Base-by-base conservation (phyloP, 2,888 invertebrate species). In the Eurytoma adleriae region DNA sequence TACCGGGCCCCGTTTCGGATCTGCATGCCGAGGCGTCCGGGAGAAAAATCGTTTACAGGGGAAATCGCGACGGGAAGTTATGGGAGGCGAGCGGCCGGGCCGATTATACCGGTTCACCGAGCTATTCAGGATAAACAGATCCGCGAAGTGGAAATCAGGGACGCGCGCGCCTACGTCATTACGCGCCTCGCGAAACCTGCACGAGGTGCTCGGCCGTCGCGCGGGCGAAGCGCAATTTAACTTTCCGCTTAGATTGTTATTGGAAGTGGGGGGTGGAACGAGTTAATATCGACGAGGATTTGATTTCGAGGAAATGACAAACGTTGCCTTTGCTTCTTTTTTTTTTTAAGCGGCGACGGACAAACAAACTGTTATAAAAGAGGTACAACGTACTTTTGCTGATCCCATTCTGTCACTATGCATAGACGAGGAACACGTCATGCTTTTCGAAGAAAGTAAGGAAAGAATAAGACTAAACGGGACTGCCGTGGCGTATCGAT, bases 391-490 rank as follows among this genome's bases (percentile, higher is more conserved):
- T 84, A 86, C 87, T 87, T 86, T 85, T 86, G 83, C 85, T 87
- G 86, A 86, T 85, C 86, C 84, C 85, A 86, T 85, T 85, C 83
- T 83, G 84, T 86, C 87, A 86, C 85, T 87, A 86, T 88, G 86
- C 86, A 88, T 88, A 87, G 87, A 85, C 86, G 82, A 85, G 83
- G 86, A 88, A 88, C 88, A 88, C 88, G 88, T 88, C 88, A 88
- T 88, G 86, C 88, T 88, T 88, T 88, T 88, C 87, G 86, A 88
- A 88, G 87, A 88, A 88, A 87, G 87, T 88, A 87, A 87, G 87
- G 86, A 87, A 88, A 87, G 86, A 87, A 86, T 85, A 85, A 86
- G 84, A 85, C 85, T 84, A 80, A 80, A 82, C 79, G 84, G 78
- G 78, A 84, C 84, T 84, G 75, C 71, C 82, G 78, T 77, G 79